These are phyloP conservation scores for Agapornis roseicollis DNA, from an alignment of 2,113 vertebrate species.

Conservation along the genomic window DNA sequence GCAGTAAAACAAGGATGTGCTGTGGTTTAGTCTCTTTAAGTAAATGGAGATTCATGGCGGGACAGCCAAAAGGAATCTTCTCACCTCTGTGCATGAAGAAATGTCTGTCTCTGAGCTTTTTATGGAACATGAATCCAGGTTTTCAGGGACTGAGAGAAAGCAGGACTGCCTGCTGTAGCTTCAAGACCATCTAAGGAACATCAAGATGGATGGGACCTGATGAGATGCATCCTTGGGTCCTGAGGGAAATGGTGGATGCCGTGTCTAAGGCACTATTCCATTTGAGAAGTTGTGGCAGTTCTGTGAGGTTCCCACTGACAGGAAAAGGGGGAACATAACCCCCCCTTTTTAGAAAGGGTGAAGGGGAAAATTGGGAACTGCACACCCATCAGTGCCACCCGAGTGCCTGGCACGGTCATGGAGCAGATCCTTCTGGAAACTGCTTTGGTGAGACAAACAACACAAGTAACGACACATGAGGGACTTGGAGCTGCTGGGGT, in stretches of 20 bases:
- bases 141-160: not conserved
- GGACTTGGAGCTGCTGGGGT: not conserved
- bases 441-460: not conserved
- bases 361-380: not conserved
- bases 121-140: not conserved
- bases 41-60: not conserved
- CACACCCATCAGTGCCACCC: not conserved
- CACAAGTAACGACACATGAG: too few species aligned
- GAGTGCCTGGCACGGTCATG: not conserved
- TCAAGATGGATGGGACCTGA: not conserved
- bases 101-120: not conserved
- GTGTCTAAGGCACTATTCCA: not conserved
- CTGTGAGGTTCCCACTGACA: not conserved
- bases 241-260: not conserved
- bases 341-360: rapidly evolving
- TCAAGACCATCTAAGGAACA: not conserved
- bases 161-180: not conserved
- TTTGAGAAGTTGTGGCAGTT: not conserved
- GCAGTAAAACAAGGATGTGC: not conserved
- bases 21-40: not conserved
- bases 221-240: not conserved
- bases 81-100: not conserved
- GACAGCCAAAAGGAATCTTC: not conserved
- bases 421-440: not conserved
- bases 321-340: not conserved